Evolutionary conservation across 2,888 invertebrate species (phyloP).

Genomic region (Tenthredo amoena): DNA sequence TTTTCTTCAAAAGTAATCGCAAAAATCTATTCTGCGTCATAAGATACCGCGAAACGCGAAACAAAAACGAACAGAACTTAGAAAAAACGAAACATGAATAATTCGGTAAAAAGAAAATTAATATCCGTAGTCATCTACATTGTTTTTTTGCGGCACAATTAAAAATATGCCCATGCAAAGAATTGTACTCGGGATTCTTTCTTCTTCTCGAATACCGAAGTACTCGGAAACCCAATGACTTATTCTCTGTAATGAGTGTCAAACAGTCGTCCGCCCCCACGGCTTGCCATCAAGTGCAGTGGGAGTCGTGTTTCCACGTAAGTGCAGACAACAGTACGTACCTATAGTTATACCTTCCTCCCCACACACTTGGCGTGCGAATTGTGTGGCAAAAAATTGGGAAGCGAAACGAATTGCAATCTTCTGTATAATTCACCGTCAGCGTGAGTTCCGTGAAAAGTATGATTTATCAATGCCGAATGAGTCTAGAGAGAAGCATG

Average conservation of each 20-base stretch:
- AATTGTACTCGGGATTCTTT: not conserved
- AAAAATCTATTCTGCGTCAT: not conserved
- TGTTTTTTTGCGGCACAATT: not conserved
- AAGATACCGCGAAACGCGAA: not conserved
- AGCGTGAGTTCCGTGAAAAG: slow-evolving; percentile 41
- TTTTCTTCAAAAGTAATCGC: not conserved
- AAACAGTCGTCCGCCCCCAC: slow-evolving; percentile 18
- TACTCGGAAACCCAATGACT: not conserved
- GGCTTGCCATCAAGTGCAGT: not conserved
- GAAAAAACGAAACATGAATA: not conserved
- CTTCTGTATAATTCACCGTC: slow-evolving; percentile 39
- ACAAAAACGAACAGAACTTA: not conserved
- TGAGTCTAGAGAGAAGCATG: not conserved
- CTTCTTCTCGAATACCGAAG: not conserved
- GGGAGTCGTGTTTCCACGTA: slow-evolving; percentile 14
- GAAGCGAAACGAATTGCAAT: slow-evolving; percentile 37
- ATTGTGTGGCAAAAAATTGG: slow-evolving; percentile 22
- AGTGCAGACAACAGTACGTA: not conserved
- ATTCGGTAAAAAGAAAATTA: not conserved
- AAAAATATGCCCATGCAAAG: not conserved
- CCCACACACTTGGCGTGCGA: not conserved
- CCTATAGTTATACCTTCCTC: not conserved
- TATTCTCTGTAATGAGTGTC: not conserved
- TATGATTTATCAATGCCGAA: slow-evolving; percentile 38
- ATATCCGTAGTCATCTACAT: not conserved